Percentiles rank a stretch among this genome's conserved stretches.
Evolutionary conservation across 1,140 invertebrate species (phyloP).

Genomic region (Drosophila arizonae): DNA sequence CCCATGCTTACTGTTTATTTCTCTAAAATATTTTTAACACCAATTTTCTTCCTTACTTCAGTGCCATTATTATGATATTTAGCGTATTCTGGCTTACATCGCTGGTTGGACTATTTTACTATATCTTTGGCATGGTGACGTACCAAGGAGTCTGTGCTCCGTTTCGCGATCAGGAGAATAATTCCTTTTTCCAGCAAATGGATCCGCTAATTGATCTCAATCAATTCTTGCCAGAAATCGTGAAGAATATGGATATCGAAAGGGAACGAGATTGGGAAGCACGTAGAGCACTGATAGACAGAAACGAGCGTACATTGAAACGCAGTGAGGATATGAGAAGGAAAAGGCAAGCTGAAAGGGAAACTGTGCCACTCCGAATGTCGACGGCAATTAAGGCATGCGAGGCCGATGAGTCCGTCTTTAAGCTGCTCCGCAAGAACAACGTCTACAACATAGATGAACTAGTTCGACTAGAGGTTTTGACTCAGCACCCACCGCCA

Average conservation of each 20-base stretch:
- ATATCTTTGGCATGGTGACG: conserved; percentile 87
- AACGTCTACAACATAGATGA: conserved; percentile 64
- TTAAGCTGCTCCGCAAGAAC: conserved; percentile 85
- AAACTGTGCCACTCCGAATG: conserved; percentile 52
- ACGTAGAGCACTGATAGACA: neutral
- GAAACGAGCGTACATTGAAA: neutral
- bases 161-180: conserved; percentile 87
- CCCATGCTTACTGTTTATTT: too few relatives aligned
- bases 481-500: conserved; percentile 69
- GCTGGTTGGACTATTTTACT: conserved; percentile 87
- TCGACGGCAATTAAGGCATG: conserved; percentile 85
- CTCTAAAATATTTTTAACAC: too few relatives aligned
- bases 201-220: conserved; percentile 86
- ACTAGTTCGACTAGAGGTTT: conserved; percentile 26
- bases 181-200: conserved; percentile 86
- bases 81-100: conserved; percentile 88
- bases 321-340: neutral
- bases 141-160: conserved; percentile 91
- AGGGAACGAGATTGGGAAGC: too few relatives aligned
- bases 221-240: conserved; percentile 34
- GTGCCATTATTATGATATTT: conserved; percentile 92
- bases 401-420: conserved; percentile 89
- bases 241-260: too few relatives aligned
- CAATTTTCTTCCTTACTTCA: conserved; percentile 81
- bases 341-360: neutral